These are phyloP conservation scores for Grammomys surdaster DNA, from an alignment of 2,113 vertebrate species.

Conservation along the genomic window DNA sequence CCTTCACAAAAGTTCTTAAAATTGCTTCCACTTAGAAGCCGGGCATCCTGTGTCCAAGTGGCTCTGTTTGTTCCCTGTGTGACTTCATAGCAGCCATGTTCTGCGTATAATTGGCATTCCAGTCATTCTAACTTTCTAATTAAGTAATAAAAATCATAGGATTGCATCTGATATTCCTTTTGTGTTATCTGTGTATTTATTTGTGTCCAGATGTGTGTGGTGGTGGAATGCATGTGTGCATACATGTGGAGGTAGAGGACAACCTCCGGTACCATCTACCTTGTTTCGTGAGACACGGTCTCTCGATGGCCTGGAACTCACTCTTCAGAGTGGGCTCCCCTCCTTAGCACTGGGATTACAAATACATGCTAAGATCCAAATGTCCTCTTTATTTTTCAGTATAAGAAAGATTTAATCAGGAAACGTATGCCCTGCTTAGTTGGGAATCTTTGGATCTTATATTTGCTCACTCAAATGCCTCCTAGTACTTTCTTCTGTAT, in stretches of 20 bases:
- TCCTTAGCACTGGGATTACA: neutral
- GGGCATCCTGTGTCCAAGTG: neutral
- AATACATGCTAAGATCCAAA: neutral
- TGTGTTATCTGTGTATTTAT: neutral
- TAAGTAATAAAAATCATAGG: neutral
- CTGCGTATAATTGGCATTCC: neutral
- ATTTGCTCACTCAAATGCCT: neutral
- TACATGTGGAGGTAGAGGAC: neutral
- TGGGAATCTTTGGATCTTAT: neutral
- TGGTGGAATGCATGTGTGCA: neutral
- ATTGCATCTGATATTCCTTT: neutral
- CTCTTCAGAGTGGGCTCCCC: neutral
- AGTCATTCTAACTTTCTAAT: constrained; percentile 1
- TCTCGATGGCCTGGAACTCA: neutral
- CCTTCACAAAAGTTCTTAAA: neutral
- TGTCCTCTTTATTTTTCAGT: neutral
- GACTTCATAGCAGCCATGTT: neutral
- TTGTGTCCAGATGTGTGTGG: neutral
- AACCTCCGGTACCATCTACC: neutral
- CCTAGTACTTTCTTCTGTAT: neutral
- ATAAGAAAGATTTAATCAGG: neutral
- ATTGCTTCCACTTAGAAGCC: neutral
- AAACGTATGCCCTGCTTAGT: neutral
- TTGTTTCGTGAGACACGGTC: neutral
- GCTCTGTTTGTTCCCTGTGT: neutral